phyloP scores from a whole-genome alignment of 2,797 vertebrate species.

The Pseudochromis fuscus region DNA sequence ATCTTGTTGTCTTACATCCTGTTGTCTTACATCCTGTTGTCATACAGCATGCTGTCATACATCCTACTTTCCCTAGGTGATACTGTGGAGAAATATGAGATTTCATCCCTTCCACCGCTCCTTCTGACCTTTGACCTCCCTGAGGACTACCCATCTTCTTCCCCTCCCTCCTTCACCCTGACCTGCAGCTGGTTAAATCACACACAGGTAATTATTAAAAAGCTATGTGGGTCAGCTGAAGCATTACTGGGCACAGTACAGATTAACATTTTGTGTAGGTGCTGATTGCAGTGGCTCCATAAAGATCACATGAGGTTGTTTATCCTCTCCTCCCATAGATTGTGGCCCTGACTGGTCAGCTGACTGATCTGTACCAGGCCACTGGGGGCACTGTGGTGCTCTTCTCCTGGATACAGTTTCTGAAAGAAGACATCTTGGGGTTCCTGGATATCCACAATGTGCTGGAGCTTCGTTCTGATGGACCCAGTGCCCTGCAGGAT shows the following conservation, averaged over 20 bases:
- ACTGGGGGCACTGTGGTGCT: slow-evolving; percentile 88
- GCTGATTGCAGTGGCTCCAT: background rate
- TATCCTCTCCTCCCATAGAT: slow-evolving; percentile 77
- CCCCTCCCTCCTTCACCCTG: slow-evolving; percentile 88
- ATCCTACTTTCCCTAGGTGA: slow-evolving; percentile 63
- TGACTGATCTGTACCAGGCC: slow-evolving; percentile 88
- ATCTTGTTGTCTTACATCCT: too few species aligned
- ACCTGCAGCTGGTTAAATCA: slow-evolving; percentile 91
- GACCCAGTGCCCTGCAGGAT: background rate
- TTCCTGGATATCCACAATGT: slow-evolving; percentile 87
- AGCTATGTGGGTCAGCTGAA: background rate
- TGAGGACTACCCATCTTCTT: slow-evolving; percentile 89
- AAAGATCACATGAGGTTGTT: background rate
- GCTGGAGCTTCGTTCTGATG: slow-evolving; percentile 82
- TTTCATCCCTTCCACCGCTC: slow-evolving; percentile 89
- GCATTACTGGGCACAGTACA: background rate
- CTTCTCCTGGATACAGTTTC: slow-evolving; percentile 93
- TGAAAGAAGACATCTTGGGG: slow-evolving; percentile 88
- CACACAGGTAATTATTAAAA: slow-evolving; percentile 83
- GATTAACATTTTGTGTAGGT: background rate
- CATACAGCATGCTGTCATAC: too few species aligned
- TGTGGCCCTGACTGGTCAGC: slow-evolving; percentile 83
- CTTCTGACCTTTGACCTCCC: slow-evolving; percentile 90
- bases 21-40: too few species aligned
- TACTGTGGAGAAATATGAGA: slow-evolving; percentile 75